These are phyloP conservation scores for Chlorodrepanis virens DNA, from an alignment of 2,113 vertebrate species.

Conservation along the genomic window DNA sequence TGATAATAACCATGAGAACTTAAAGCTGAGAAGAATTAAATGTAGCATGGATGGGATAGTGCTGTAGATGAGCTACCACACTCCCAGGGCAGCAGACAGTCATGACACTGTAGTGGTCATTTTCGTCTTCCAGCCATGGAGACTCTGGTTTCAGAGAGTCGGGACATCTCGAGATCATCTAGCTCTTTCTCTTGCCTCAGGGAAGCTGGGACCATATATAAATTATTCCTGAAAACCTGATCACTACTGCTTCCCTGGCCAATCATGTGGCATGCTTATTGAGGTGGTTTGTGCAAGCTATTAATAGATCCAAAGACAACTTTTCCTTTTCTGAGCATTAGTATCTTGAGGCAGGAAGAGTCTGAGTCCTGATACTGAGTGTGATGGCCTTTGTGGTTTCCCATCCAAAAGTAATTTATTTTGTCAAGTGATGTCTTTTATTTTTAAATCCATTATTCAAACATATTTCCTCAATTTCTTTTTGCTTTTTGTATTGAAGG, in stretches of 20 bases:
- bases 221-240: background rate
- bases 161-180: background rate
- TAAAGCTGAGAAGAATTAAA: background rate
- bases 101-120: background rate
- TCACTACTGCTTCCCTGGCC: background rate
- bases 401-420: background rate
- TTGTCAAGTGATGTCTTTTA: background rate
- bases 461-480: background rate
- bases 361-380: background rate
- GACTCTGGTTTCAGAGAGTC: background rate
- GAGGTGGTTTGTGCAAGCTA: background rate
- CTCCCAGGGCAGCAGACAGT: background rate
- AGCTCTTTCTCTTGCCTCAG: background rate
- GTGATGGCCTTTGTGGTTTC: background rate
- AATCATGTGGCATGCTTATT: background rate
- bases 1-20: background rate
- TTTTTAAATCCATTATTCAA: background rate
- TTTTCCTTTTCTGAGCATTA: background rate
- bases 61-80: background rate
- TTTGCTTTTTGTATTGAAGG: background rate
- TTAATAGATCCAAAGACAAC: conserved; percentile 7
- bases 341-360: background rate
- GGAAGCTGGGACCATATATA: background rate
- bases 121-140: background rate
- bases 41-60: background rate